phyloP scores from a whole-genome alignment of 1,140 invertebrate genomes.

The Drosophila pruinosa region DNA sequence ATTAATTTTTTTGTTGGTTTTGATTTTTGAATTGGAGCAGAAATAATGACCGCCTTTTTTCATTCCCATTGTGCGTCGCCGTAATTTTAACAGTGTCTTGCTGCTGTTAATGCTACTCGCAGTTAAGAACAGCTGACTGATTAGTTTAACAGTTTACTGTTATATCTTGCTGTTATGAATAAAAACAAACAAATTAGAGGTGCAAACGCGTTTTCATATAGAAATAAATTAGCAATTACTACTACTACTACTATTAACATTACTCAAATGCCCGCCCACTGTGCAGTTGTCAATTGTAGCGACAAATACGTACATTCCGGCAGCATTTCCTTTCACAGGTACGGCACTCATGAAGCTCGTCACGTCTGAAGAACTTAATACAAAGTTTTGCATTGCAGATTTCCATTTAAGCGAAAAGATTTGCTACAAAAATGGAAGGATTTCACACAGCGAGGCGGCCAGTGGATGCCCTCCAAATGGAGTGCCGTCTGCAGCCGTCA shows the following conservation, averaged over 20 bases:
- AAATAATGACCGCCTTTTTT: no score
- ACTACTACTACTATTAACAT: not conserved
- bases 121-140: not conserved
- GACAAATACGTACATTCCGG: slow-evolving; percentile 77
- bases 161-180: not conserved
- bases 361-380: not conserved
- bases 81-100: not conserved
- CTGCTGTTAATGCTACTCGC: not conserved
- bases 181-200: not conserved
- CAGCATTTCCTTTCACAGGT: slow-evolving; percentile 80
- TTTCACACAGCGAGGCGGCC: slow-evolving; percentile 59
- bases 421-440: slow-evolving; percentile 72
- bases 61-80: not conserved
- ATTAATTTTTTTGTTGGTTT: no score
- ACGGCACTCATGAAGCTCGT: not conserved
- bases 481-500: slow-evolving; percentile 76
- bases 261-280: slow-evolving; percentile 72
- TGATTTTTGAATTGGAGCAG: no score
- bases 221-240: not conserved
- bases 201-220: not conserved
- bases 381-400: slow-evolving; percentile 34
- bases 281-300: slow-evolving; percentile 75
- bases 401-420: slow-evolving; percentile 71
- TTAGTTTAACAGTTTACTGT: not conserved
- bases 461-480: slow-evolving; percentile 79